Conservation (phyloP, 2,888 invertebrate genomes). For the Phania funesta region DNA sequence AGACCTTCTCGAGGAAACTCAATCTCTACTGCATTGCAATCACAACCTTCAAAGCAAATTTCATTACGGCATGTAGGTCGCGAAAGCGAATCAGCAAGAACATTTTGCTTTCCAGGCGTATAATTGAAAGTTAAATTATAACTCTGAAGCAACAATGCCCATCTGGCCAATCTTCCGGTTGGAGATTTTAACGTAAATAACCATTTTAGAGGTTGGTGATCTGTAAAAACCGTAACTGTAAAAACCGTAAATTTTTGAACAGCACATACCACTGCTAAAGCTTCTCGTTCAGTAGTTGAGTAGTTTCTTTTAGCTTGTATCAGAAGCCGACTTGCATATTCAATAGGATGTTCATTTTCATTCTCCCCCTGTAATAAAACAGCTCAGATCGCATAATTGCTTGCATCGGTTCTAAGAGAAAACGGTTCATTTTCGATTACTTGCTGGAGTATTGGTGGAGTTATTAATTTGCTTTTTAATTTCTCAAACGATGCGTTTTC, state of each 20-base stretch:
- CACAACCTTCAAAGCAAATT: too few species aligned
- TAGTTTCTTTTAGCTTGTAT: neutral
- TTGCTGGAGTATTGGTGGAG: neutral
- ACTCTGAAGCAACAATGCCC: too few species aligned
- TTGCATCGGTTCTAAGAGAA: neutral
- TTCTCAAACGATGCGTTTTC: slow-evolving; percentile 10
- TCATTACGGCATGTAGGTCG: too few species aligned
- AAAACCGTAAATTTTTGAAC: slow-evolving; percentile 76
- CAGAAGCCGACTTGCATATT: neutral
- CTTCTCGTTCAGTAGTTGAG: neutral
- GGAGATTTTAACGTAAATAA: too few species aligned
- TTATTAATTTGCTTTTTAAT: slow-evolving; percentile 16
- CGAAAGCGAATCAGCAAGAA: too few species aligned
- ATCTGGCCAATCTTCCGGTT: too few species aligned
- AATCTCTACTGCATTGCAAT: too few species aligned
- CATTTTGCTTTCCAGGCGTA: too few species aligned
- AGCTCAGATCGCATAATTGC: neutral
- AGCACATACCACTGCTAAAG: neutral
- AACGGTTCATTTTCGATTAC: neutral
- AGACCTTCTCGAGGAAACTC: slow-evolving; percentile 60
- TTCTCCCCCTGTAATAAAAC: neutral
- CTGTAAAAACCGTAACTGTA: slow-evolving; percentile 79
- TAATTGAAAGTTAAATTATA: too few species aligned
- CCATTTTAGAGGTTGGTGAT: slow-evolving; percentile 75
- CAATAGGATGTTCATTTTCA: neutral